A percentile compares a stretch with the other conserved stretches of the same genome.
These are phyloP conservation scores for Drosophila grimshawi DNA, from an alignment of 1,140 invertebrate genomes.

Conservation along the genomic window DNA sequence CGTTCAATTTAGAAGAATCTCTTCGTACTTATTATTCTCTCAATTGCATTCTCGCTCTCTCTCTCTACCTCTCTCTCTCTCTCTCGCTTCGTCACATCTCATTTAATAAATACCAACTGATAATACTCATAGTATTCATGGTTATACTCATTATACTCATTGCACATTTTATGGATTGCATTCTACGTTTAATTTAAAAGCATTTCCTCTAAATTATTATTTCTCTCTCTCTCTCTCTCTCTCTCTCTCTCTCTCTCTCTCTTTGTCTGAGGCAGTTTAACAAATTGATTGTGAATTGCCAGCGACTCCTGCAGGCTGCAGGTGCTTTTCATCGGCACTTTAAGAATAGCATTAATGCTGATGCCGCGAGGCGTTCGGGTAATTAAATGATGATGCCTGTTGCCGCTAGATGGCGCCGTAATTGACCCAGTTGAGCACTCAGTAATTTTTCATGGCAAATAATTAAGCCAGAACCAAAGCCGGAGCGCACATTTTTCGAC, in stretches of 20 bases:
- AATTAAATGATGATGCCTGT: conserved; percentile 39
- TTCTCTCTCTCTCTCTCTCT: too few species aligned
- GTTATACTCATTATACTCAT: too few species aligned
- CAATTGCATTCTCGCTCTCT: too few species aligned
- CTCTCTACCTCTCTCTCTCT: too few species aligned
- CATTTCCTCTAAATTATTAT: too few species aligned
- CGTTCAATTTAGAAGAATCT: too few species aligned
- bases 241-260: neutral
- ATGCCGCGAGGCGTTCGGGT: conserved; percentile 7
- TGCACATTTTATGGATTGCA: too few species aligned
- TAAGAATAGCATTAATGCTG: neutral
- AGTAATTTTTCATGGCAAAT: conserved; percentile 62
- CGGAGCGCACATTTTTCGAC: conserved; percentile 31
- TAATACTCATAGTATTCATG: too few species aligned
- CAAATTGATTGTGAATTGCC: conserved; percentile 2
- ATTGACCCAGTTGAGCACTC: conserved; percentile 32
- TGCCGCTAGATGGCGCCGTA: conserved; percentile 43
- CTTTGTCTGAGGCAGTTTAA: neutral
- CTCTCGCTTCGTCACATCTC: too few species aligned
- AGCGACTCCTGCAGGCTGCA: neutral
- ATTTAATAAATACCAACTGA: too few species aligned
- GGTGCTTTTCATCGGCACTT: neutral
- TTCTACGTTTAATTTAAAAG: too few species aligned
- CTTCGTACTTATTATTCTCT: too few species aligned
- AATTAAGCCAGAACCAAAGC: conserved; percentile 57